Conservation (phyloP, 2,888 invertebrate genomes). For the Cataglyphis altisquamis region DNA sequence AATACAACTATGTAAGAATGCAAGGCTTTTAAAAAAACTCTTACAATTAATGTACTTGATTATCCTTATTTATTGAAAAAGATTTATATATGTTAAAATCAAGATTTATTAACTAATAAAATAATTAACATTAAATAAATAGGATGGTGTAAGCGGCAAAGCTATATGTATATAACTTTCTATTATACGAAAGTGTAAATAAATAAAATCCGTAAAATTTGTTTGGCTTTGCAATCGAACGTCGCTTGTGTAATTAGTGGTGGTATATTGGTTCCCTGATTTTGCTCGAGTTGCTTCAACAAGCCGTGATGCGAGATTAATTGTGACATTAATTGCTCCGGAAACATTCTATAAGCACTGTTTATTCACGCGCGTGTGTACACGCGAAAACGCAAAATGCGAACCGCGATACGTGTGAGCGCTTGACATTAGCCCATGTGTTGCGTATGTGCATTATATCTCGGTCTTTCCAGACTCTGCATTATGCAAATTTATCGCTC, state of each 20-base stretch:
- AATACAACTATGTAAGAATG: not conserved
- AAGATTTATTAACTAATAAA: not conserved
- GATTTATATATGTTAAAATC: not conserved
- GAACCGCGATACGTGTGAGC: conserved; percentile 24
- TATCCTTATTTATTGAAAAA: not conserved
- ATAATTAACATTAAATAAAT: not conserved
- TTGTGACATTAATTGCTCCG: conserved; percentile 46
- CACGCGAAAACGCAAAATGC: conserved; percentile 35
- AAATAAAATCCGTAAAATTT: conserved; percentile 2
- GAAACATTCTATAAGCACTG: conserved; percentile 31
- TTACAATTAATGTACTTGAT: not conserved
- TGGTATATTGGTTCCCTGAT: not conserved
- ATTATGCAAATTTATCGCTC: conserved; percentile 18
- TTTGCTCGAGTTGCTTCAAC: conserved; percentile 3
- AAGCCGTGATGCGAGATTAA: conserved; percentile 30
- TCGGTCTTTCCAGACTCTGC: not conserved
- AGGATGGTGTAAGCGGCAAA: not conserved
- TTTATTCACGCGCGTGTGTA: conserved; percentile 19
- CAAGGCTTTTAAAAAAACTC: not conserved
- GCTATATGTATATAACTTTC: not conserved
- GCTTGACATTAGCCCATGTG: conserved; percentile 12
- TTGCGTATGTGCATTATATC: not conserved
- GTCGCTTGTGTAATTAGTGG: conserved; percentile 17
- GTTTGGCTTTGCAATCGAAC: not conserved
- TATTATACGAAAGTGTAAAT: not conserved